Base-by-base conservation (phyloP, 2,113 vertebrate species). In the Caranx melampygus region DNA sequence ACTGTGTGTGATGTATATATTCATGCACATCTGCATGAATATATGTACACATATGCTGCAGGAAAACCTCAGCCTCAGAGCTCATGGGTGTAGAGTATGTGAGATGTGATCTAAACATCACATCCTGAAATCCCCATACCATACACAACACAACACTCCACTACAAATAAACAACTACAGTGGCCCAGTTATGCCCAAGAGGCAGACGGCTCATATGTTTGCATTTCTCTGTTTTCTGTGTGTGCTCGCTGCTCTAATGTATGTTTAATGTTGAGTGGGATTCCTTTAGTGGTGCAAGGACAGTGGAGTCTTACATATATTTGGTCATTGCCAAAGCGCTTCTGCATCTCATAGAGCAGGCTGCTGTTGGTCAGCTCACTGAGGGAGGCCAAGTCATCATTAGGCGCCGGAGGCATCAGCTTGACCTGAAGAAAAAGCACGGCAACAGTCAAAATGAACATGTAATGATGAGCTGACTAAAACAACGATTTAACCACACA, bases 271-370 rank as follows among this genome's bases (percentile, higher is more conserved):
- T 3, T 62, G 51, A 68, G 42, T 33, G 31, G 31, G 55, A 61
- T 63, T 68, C 37, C 20, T 49, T n/a, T 35, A 51, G 51, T 55
- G 55, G 76, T 13, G 75, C 31, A 18, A 67, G 65, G n/a, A 55
- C 21, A 47, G 16, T 0, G 2, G 16, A 20, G 49, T 75, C 97
- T 94, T 93, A 99, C 97, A 6, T 99, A 97, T 89, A 99, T 98
- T 92, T 99, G 98, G 89, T 98, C 94, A 21, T 98, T 99, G 63
- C 92, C 96, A 40, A 97, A 99, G 78, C 98, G 97, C 84, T 99
- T 99, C 91, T 99, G 97, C 89, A 99, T 98, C 90, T 99, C 98
- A 8, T 99, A 99, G n/a, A 99, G 96, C n/a, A 99, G 94, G 83
- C 97, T 98, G 94, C 96, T 95, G 72, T 98, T 96, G 0, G 95